phyloP scores from a whole-genome alignment of 2,888 invertebrate genomes.

The Margaritifera margaritifera region DNA sequence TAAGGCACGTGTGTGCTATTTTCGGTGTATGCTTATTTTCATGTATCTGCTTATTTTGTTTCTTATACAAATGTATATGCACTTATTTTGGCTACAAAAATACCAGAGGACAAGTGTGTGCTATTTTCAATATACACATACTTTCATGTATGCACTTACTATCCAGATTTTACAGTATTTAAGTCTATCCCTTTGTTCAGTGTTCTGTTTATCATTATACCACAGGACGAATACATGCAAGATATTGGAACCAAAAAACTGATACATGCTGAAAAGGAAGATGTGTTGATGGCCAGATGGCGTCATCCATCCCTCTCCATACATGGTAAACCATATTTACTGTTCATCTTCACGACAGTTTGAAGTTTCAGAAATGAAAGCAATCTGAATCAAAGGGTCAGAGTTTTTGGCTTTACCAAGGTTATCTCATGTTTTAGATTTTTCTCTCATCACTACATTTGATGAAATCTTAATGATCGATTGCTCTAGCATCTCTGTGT shows the following conservation, averaged over 20 bases:
- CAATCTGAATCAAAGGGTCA: no score
- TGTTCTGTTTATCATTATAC: conserved; percentile 6
- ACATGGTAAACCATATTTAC: conserved; percentile 79
- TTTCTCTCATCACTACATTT: no score
- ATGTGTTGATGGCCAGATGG: conserved; percentile 95
- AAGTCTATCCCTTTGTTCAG: background rate
- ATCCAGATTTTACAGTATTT: background rate
- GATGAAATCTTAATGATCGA: no score
- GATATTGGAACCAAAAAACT: conserved; percentile 81
- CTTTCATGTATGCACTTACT: background rate
- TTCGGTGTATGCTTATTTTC: no score
- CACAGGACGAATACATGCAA: conserved; percentile 79
- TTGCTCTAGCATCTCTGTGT: no score
- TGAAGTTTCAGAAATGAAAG: background rate
- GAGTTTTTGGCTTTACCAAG: no score
- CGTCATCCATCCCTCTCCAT: conserved; percentile 93
- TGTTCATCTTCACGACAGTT: background rate
- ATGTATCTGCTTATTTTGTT: no score
- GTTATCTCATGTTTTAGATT: no score
- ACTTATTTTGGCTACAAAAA: background rate
- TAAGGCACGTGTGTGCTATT: no score
- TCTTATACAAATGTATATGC: no score
- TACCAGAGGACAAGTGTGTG: no score
- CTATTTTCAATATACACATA: background rate
- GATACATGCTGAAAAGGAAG: conserved; percentile 85